A percentile compares a stretch with the other conserved stretches of the same genome.
phyloP scores from a whole-genome alignment of 2,888 invertebrate genomes.

The Dasysyrphus tricinctus region DNA sequence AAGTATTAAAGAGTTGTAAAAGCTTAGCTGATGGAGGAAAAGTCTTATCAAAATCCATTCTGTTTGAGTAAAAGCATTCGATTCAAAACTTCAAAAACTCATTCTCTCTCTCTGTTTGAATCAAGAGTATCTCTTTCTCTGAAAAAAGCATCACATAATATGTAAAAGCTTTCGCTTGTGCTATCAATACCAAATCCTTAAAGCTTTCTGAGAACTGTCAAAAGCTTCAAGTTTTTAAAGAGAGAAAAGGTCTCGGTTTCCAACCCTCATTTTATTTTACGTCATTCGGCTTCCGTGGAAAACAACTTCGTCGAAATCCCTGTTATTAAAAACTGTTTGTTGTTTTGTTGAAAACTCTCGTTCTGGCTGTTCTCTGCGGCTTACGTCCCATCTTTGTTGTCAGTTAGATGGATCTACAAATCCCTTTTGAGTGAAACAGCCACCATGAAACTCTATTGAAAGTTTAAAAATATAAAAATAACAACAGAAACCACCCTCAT shows the following conservation, averaged over 20 bases:
- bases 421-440: conserved; percentile 11
- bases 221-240: conserved; percentile 10
- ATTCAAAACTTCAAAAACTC: neutral
- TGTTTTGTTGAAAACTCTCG: conserved; percentile 9
- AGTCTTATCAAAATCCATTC: conserved; percentile 30
- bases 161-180: neutral
- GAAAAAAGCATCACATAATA: neutral
- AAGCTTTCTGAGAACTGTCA: conserved; percentile 23
- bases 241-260: neutral
- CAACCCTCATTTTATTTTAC: neutral
- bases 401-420: conserved; percentile 24
- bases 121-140: neutral
- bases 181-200: neutral
- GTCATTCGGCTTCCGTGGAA: conserved; percentile 28
- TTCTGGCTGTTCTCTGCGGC: neutral
- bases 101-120: neutral
- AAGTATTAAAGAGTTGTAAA: conserved; percentile 34
- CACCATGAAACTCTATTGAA: conserved; percentile 17
- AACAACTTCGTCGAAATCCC: conserved; percentile 13
- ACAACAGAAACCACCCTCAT: conserved; percentile 27
- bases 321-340: conserved; percentile 16
- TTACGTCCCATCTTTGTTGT: neutral
- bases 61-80: conserved; percentile 5
- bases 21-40: conserved; percentile 23
- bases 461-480: conserved; percentile 44